Evolutionary conservation across 2,888 invertebrate genomes (phyloP).

Genomic region (Himalopsyche tibetana): DNA sequence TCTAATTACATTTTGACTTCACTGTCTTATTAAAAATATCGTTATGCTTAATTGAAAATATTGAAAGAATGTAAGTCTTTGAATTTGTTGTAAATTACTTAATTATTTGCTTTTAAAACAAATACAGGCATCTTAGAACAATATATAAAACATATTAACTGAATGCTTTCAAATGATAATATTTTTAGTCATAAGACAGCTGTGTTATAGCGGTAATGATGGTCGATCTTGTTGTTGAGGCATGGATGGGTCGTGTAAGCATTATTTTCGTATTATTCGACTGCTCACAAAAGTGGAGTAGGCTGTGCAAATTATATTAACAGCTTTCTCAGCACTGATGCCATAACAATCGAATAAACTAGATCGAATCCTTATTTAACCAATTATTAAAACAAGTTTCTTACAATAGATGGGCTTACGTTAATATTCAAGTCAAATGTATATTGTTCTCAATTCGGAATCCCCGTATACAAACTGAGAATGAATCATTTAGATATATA

Average conservation of each 20-base stretch:
- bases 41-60: no score
- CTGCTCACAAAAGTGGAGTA: slow-evolving; percentile 2
- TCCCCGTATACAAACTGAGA: no score
- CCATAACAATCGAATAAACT: slow-evolving; percentile 11
- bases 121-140: neutral
- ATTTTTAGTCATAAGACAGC: neutral
- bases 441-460: no score
- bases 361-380: neutral
- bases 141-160: neutral
- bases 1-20: no score
- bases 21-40: no score
- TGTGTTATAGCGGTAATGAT: neutral
- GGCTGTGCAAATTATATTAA: slow-evolving; percentile 17
- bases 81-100: no score
- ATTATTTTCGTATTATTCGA: neutral
- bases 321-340: neutral
- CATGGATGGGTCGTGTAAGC: neutral
- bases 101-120: no score
- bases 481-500: no score
- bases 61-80: no score
- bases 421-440: no score
- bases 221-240: neutral
- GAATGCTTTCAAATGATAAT: neutral
- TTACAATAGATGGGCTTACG: no score
- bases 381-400: no score